A percentile compares a stretch with the other conserved stretches of the same genome.
phyloP scores from a whole-genome alignment of 2,888 invertebrate genomes.

The Dyspetes luteomarginatus region DNA sequence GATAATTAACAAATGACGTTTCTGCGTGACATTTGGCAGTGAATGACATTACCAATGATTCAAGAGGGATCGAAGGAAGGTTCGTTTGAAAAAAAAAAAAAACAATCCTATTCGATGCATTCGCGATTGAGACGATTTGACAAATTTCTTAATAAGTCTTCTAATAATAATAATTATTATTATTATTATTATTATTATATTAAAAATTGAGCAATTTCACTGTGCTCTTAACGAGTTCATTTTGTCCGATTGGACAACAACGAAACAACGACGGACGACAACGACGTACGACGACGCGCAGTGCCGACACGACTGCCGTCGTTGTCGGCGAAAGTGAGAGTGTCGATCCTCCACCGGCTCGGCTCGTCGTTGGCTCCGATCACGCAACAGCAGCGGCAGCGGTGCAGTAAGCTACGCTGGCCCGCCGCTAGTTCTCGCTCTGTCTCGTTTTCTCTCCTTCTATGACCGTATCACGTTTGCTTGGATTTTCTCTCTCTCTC shows the following conservation, averaged over 20 bases:
- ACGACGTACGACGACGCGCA: conserved; percentile 68
- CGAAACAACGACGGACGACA: conserved; percentile 16
- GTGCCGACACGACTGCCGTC: conserved; percentile 78
- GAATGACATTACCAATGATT: neutral
- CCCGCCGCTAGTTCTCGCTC: conserved; percentile 19
- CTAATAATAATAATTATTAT: conserved; percentile 2
- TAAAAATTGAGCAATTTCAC: neutral
- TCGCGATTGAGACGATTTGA: neutral
- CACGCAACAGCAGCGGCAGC: conserved; percentile 70
- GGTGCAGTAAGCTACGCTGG: conserved; percentile 75
- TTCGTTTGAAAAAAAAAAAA: neutral
- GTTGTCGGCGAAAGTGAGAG: conserved; percentile 82
- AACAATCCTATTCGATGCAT: neutral
- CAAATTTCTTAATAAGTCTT: neutral
- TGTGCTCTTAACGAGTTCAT: neutral
- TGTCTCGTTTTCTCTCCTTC: conserved; percentile 12
- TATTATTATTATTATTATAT: too few relatives aligned
- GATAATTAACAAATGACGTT: neutral
- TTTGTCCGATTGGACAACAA: neutral
- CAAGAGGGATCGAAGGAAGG: conserved; percentile 9
- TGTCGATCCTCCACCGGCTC: conserved; percentile 71
- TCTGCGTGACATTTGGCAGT: neutral
- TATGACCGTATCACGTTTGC: conserved; percentile 20
- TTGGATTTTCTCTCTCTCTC: conserved; percentile 21
- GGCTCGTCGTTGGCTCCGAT: neutral